Base-by-base conservation (phyloP, 2,113 vertebrate genomes). In the Ochotona curzoniae region DNA sequence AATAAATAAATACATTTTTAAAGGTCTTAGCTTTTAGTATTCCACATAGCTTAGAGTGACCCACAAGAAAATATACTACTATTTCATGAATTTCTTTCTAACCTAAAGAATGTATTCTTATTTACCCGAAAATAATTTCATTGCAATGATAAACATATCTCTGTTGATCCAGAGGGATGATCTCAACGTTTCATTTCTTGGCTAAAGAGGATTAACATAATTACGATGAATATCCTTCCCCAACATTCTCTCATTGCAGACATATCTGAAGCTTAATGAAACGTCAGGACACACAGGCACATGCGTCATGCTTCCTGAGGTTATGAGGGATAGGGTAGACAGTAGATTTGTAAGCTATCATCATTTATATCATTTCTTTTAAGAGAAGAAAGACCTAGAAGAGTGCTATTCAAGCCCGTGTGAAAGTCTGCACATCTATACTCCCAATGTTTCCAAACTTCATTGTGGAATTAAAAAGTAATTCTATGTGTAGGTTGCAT, bases 121-220 rank as follows among this genome's bases (percentile, higher is more conserved):
- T 94, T 94, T 93, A 79, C 32, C 51, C 35, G 7, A 78, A 84
- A 94, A 96, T 30, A 96, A 78, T 95, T 96, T 90, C 93, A 89
- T 93, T 47, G 18, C 90, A 96, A 90, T 91, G 87, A 95, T 93
- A 90, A 96, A 94, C 86, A 81, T 90, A 92, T 91, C 54, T 94
- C 32, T 94, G 86, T 90, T 93, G 90, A 97, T 93, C 73, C 84
- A 88, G 91, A 94, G 83, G 83, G 83, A 95, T 96, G 70, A 91
- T 84, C 90, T 97, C 89, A 96, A 93, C 76, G 89, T 96, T 78
- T 71, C 70, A 96, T 95, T 96, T 93, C 69, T 89, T 94, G 73
- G 79, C 90, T 90, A 74, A 95, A 49, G 84, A 95, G 71, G 75
- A 97, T 96, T 96, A 97, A 89, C 91, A 89, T 96, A 96, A 96